Conservation (phyloP, 1,140 invertebrate genomes). For the Drosophila arawakana region DNA sequence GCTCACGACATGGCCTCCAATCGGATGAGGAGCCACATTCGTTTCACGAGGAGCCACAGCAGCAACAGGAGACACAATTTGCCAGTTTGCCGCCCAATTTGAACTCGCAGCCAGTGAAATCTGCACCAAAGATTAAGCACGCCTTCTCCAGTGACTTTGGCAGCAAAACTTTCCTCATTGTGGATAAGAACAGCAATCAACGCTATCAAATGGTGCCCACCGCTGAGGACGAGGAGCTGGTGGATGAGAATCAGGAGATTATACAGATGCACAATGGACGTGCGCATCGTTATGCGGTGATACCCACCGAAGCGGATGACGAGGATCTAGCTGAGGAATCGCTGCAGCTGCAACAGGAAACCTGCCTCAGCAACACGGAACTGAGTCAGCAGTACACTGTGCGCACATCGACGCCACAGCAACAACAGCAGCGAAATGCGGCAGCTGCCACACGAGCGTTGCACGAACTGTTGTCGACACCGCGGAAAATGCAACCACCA, state of each 20-base stretch:
- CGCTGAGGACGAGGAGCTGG: slow-evolving; percentile 86
- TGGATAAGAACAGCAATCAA: slow-evolving; percentile 86
- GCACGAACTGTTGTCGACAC: slow-evolving; percentile 90
- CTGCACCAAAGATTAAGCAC: slow-evolving; percentile 76
- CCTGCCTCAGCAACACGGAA: slow-evolving; percentile 77
- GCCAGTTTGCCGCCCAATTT: slow-evolving; percentile 70
- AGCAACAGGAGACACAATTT: slow-evolving; percentile 65
- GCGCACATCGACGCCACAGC: slow-evolving; percentile 75
- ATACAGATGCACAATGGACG: slow-evolving; percentile 87
- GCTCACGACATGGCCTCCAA: slow-evolving; percentile 56
- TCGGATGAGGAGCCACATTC: slow-evolving; percentile 75
- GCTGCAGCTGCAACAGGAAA: slow-evolving; percentile 75
- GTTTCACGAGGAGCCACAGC: slow-evolving; percentile 73
- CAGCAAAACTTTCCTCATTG: slow-evolving; percentile 86
- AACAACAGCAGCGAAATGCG: slow-evolving; percentile 75
- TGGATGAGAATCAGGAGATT: slow-evolving; percentile 86
- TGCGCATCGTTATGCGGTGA: slow-evolving; percentile 87
- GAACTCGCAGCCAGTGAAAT: slow-evolving; percentile 32
- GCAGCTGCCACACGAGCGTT: slow-evolving; percentile 90
- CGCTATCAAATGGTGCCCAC: slow-evolving; percentile 87
- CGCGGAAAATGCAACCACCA: slow-evolving; percentile 85
- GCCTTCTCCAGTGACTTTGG: slow-evolving; percentile 86
- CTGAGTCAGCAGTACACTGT: slow-evolving; percentile 63
- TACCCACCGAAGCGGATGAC: slow-evolving; percentile 85
- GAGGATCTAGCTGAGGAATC: slow-evolving; percentile 65